phyloP scores from a whole-genome alignment of 2,113 vertebrate species.

The Sterna hirundo region DNA sequence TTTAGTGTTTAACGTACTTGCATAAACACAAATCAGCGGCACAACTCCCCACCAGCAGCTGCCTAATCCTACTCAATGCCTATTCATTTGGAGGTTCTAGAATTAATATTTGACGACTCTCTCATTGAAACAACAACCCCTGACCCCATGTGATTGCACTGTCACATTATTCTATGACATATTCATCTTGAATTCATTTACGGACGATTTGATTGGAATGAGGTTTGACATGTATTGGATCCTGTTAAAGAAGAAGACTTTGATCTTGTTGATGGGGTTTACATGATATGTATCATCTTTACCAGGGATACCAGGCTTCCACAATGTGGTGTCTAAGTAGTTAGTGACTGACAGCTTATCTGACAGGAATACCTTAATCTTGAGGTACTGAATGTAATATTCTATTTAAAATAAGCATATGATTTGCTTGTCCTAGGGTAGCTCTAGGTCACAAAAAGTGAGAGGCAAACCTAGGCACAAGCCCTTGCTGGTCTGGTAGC shows the following conservation, averaged over 20 bases:
- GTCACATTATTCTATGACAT: slow-evolving; percentile 86
- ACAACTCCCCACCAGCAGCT: slow-evolving; percentile 70
- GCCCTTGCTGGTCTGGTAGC: not conserved
- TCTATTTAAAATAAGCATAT: slow-evolving; percentile 77
- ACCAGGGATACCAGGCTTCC: slow-evolving; percentile 77
- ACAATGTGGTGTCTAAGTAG: slow-evolving; percentile 75
- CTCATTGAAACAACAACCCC: slow-evolving; percentile 82
- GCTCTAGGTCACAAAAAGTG: slow-evolving; percentile 53
- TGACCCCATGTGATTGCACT: slow-evolving; percentile 81
- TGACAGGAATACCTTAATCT: slow-evolving; percentile 84
- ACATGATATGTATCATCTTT: slow-evolving; percentile 83
- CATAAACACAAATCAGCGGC: slow-evolving; percentile 74
- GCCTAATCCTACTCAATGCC: slow-evolving; percentile 75
- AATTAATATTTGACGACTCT: slow-evolving; percentile 86
- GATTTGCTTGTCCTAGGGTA: slow-evolving; percentile 68
- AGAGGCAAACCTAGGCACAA: not conserved
- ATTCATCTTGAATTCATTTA: slow-evolving; percentile 86
- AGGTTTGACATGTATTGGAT: slow-evolving; percentile 83
- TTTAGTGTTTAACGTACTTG: slow-evolving; percentile 69
- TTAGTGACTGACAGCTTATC: slow-evolving; percentile 77
- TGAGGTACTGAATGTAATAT: slow-evolving; percentile 76
- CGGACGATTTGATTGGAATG: slow-evolving; percentile 83
- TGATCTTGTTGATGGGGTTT: slow-evolving; percentile 83
- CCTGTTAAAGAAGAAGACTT: slow-evolving; percentile 80
- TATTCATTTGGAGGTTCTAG: slow-evolving; percentile 79